phyloP scores from a whole-genome alignment of 2,888 invertebrate genomes.

The Mamestra brassicae region DNA sequence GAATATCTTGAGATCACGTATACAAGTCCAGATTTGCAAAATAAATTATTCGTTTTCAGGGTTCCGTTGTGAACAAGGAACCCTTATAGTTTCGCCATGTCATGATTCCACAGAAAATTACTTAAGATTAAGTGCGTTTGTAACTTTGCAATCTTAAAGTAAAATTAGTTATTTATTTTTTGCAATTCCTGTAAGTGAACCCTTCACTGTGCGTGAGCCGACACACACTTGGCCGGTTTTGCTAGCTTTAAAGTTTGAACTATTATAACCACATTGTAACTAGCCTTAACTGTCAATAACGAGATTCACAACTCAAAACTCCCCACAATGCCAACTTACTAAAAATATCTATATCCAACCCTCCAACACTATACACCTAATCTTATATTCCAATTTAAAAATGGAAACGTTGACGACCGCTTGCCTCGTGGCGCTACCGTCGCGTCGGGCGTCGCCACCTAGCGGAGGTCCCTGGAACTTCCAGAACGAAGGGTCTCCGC shows the following conservation, averaged over 20 bases:
- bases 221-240: too few relatives aligned
- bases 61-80: too few relatives aligned
- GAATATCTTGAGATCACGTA: not conserved
- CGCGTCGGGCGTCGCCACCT: constrained; percentile 78
- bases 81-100: too few relatives aligned
- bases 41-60: too few relatives aligned
- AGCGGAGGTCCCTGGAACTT: constrained; percentile 74
- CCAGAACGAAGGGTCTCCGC: constrained; percentile 78
- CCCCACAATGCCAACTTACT: not conserved
- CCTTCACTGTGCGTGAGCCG: too few relatives aligned
- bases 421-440: constrained; percentile 40
- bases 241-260: not conserved
- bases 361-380: constrained; percentile 6
- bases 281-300: not conserved
- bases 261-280: too few relatives aligned
- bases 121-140: too few relatives aligned
- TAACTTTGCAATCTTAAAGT: too few relatives aligned
- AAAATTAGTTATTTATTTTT: too few relatives aligned
- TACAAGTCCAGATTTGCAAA: not conserved
- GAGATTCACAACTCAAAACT: not conserved
- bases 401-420: constrained; percentile 33
- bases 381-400: constrained; percentile 48
- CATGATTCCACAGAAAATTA: too few relatives aligned
- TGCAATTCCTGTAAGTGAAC: too few relatives aligned
- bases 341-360: not conserved